Base-by-base conservation (phyloP, 35 echinoderm and acorn worm species). In the Ophioderma brevispina region DNA sequence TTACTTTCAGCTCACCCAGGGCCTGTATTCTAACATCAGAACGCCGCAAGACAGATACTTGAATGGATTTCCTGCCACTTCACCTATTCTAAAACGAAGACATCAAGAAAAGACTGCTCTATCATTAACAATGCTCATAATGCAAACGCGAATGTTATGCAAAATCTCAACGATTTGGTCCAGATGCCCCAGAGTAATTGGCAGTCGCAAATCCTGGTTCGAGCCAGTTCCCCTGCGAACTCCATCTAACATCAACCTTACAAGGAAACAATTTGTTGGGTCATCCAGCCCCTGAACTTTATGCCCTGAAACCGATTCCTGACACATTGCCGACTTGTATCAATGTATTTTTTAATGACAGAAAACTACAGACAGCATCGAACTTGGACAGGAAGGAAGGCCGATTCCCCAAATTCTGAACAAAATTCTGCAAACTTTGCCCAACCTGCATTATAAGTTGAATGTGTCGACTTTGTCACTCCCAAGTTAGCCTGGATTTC, bases 281-380 rank as follows among this genome's bases (percentile, higher is more conserved):
- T 87, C 85, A 33, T 50, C 31, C 56, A 56, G 17, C 39, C 55
- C 35, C 31, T 38, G 33, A n/a, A 87, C 30, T 76, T 87, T 64
- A 38, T 87, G 56, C 32, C n/a, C 25, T 33, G 38, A 38, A 76
- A 76, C 85, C 59, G 14, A 87, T 64, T 31, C 85, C 85, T 32
- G 85, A 32, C 33, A 87, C 32, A 35, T 76, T 0, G 85, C n/a
- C 19, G 55, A 34, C 17, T n/a, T 15, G 31, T 75, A 76, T 0
- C 38, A 18, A 0, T 8, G 10, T 75, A 35, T 1, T 28, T 19
- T 15, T 70, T 35, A 38, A 31, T 37, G 37, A 14, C 31, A 37
- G 31, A 82, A 82, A 23, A 31, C 80, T 38, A 35, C 37, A 82
- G 42, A 41, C 1, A 31, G 25, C 30, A 17, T 11, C 76, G 13